Base-by-base conservation (phyloP, 2,888 invertebrate species). In the Diaphora mendica region DNA sequence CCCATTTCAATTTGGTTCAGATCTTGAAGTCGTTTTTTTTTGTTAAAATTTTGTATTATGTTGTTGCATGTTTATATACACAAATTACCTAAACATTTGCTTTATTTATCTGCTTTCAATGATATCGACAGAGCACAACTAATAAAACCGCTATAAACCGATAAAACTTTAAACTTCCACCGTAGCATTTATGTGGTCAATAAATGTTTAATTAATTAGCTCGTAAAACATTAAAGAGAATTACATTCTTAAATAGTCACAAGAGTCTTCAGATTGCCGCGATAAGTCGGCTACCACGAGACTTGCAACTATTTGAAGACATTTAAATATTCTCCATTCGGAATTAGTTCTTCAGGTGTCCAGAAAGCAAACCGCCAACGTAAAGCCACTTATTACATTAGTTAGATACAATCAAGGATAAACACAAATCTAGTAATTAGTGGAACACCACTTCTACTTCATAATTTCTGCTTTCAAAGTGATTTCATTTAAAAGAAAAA, bases 221-320 rank as follows among this genome's bases (percentile, higher is more conserved):
- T 82, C 85, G 79, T 83, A 78, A 84, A 84, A 64, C 62, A 66
- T 66, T 83, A 81, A 82, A 83, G 68, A 73, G 78, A 68, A 72
- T 73, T 71, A 30, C 70, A 71, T 73, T 74, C 59, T 73, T 13
- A 67, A 62, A 72, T 66, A 73, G 44, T 67, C 11, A 48, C 20
- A 67, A 67, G 20, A 67, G 20, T 17, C 13, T 66, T 44, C 44
- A 30, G 44, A 42, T 30, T 44, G 9, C 20, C 7, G 13, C 15
- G n/a, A 42, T 65, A n/a, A 20, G 15, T 26, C 26, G 8, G 17
- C 44, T 66, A 66, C 44, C 44, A 44, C 15, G 42, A 42, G 26
- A n/a, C 23, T 66, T 59, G 26, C 59, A 30, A 15, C 59, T 15
- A 30, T 30, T 62, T n/a, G 7, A 26, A 59, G 59, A 26, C 15